phyloP scores from a whole-genome alignment of 2,888 invertebrate species.

The Abrostola tripartita region DNA sequence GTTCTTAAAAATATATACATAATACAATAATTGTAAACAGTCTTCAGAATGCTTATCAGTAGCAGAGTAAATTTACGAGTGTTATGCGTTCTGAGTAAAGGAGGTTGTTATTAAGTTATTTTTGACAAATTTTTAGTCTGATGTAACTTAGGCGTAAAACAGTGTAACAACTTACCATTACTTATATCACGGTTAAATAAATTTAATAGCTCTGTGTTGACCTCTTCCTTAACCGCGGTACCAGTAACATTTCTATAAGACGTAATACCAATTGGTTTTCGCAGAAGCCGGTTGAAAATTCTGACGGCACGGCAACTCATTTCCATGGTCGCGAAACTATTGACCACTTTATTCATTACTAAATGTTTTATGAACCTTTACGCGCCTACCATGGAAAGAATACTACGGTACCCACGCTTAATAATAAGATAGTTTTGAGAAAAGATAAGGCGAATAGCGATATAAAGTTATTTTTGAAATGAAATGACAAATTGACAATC shows the following conservation, averaged over 20 bases:
- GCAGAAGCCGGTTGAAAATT: slow-evolving; percentile 76
- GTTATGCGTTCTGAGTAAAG: too few species aligned
- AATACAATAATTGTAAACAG: too few species aligned
- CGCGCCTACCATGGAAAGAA: slow-evolving; percentile 15
- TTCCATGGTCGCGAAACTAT: slow-evolving; percentile 66
- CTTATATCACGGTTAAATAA: slow-evolving; percentile 77
- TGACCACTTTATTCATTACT: not conserved
- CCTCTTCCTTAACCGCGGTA: slow-evolving; percentile 74
- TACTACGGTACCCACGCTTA: slow-evolving; percentile 9
- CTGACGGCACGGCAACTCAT: slow-evolving; percentile 69
- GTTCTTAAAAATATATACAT: too few species aligned
- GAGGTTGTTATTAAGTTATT: too few species aligned
- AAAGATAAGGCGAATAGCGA: slow-evolving; percentile 28
- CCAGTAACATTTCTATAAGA: slow-evolving; percentile 69
- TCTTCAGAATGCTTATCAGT: too few species aligned
- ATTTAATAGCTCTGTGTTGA: slow-evolving; percentile 71
- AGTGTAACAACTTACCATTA: slow-evolving; percentile 67
- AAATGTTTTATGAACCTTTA: slow-evolving; percentile 7
- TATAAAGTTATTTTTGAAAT: slow-evolving; percentile 33
- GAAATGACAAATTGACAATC: slow-evolving; percentile 19
- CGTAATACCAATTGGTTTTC: slow-evolving; percentile 66
- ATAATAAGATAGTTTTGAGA: slow-evolving; percentile 22
- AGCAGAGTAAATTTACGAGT: too few species aligned
- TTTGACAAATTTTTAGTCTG: not conserved
- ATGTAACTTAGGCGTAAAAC: not conserved